Evolutionary conservation across 64 coral and sea anemone species (phyloP).

Genomic region (Platygyra sinensis): DNA sequence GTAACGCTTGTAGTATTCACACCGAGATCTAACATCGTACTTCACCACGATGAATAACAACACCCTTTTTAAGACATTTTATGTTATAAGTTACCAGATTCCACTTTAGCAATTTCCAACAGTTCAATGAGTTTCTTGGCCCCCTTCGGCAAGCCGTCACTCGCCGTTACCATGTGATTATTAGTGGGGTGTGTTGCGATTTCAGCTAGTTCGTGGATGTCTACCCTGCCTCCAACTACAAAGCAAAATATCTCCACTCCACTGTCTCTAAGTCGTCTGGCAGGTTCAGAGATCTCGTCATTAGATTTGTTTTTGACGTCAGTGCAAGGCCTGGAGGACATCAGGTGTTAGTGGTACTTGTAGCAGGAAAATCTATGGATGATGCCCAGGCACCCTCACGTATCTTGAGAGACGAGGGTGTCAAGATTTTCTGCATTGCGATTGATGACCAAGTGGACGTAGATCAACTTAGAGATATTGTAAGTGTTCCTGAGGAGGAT

Average conservation of each 20-base stretch:
- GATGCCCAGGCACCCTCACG: slow-evolving; percentile 40
- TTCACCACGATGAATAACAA: no score
- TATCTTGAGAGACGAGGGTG: slow-evolving; percentile 41
- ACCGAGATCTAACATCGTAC: no score
- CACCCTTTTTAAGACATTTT: no score
- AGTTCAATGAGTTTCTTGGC: slow-evolving; percentile 62
- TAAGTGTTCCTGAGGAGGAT: slow-evolving; percentile 28
- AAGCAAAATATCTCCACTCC: slow-evolving; percentile 73
- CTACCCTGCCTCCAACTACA: slow-evolving; percentile 31
- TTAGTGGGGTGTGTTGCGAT: slow-evolving; percentile 20
- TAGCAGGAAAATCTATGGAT: slow-evolving; percentile 36
- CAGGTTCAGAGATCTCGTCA: slow-evolving; percentile 54
- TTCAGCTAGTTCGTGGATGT: not conserved
- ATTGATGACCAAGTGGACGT: slow-evolving; percentile 23
- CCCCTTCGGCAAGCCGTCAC: slow-evolving; percentile 26
- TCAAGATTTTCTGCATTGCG: slow-evolving; percentile 40
- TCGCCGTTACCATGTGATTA: slow-evolving; percentile 8
- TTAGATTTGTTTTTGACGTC: slow-evolving; percentile 50
- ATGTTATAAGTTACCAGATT: slow-evolving; percentile 50
- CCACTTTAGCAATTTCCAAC: slow-evolving; percentile 75
- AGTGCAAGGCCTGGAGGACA: slow-evolving; percentile 52
- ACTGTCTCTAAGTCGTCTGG: slow-evolving; percentile 64
- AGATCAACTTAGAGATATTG: slow-evolving; percentile 25
- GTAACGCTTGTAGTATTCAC: no score
- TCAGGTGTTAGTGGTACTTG: slow-evolving; percentile 33